Base-by-base conservation (phyloP, 2,113 vertebrate genomes). In the Saccopteryx leptura region DNA sequence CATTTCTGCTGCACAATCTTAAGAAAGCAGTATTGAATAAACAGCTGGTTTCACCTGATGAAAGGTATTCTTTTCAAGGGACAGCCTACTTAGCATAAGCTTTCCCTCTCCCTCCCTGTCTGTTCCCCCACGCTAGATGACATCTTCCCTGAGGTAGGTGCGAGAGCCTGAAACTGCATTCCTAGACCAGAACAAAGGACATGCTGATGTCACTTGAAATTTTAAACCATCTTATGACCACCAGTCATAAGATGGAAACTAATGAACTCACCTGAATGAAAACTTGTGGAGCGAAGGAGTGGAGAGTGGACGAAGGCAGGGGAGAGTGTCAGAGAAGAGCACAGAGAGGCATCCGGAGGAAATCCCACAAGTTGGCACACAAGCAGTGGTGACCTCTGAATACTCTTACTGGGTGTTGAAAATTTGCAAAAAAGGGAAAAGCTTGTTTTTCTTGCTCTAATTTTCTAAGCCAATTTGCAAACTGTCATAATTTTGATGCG, bases 121-220 rank as follows among this genome's bases (percentile, higher is more conserved):
- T 56, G 23, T 33, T 86, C 63, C 75, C 58, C 13, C 12, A 17
- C 31, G 5, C n/a, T 56, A 28, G 28, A 60, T 28, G 26, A 13
- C 28, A 28, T 56, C 69, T 74, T 89, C 31, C 24, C 72, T 33
- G 54, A 48, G 46, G 75, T 39, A 7, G 50, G 15, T 76, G 69
- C 52, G 2, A 81, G 89, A 74, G 4, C 54, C 87, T 86, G 6
- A 65, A 96, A 46, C 60, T 71, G 50, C 12, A 48, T 26, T 91
- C 23, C 58, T 17, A 85, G 90, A 96, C 81, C 94, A 60, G 58
- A 92, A 84, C 82, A 88, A 92, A 95, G 75, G 24, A 26, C 33
- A 3, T 50, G 74, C 63, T 26, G 61, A 96, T 97, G 98, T 97
- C 0, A 26, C 60, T 89, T 97, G 82, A 93, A 90, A 90, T 95